These are phyloP conservation scores for Torymus aiolomorphi DNA, from an alignment of 2,888 invertebrate species.

Conservation along the genomic window DNA sequence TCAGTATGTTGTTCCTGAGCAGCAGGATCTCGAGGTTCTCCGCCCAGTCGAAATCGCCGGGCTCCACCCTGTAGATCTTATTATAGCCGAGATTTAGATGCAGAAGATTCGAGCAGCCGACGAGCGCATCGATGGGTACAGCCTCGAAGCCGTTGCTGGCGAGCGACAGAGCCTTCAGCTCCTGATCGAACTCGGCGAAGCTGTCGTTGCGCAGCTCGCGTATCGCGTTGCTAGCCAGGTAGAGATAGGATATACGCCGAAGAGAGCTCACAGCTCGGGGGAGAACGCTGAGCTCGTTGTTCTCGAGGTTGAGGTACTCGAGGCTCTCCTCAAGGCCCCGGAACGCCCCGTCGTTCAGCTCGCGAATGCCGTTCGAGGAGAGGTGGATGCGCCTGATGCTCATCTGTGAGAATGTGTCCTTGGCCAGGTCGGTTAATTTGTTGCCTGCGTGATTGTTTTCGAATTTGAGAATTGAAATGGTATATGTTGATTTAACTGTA, in stretches of 20 bases:
- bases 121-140: constrained; percentile 83
- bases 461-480: too few relatives aligned
- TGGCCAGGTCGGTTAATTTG: constrained; percentile 82
- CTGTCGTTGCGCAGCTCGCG: constrained; percentile 81
- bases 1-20: constrained; percentile 89
- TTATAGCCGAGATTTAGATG: constrained; percentile 94
- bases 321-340: constrained; percentile 84
- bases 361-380: constrained; percentile 85
- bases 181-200: constrained; percentile 78
- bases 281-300: constrained; percentile 84
- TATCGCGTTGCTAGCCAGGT: constrained; percentile 88
- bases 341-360: constrained; percentile 85
- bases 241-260: constrained; percentile 85
- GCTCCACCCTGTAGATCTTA: constrained; percentile 85
- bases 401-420: constrained; percentile 82
- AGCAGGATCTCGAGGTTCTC: constrained; percentile 87
- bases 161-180: constrained; percentile 86
- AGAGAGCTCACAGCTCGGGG: constrained; percentile 84
- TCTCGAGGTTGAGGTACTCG: constrained; percentile 89
- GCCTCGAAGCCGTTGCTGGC: constrained; percentile 87
- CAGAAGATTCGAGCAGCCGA: constrained; percentile 85
- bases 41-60: constrained; percentile 89
- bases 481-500: too few relatives aligned
- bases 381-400: constrained; percentile 87
- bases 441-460: constrained; percentile 78